phyloP scores from a whole-genome alignment of 2,797 vertebrate species.

The Adelosebastes latens region DNA sequence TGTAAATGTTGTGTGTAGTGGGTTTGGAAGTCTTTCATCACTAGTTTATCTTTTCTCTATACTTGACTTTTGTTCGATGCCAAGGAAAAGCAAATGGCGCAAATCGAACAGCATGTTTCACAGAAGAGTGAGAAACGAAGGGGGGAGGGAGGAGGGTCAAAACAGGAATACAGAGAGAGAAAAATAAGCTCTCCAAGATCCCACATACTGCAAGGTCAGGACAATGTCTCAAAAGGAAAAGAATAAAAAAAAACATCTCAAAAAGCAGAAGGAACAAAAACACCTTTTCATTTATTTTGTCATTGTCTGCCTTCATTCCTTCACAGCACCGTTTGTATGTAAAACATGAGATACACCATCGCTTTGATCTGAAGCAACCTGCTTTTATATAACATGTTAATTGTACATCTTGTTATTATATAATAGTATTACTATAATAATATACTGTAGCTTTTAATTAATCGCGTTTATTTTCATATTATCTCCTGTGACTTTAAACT shows the following conservation, averaged over 20 bases:
- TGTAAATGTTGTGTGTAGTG: slow-evolving; percentile 42
- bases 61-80: slow-evolving; percentile 62
- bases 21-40: slow-evolving; percentile 47
- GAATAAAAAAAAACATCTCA: neutral
- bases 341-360: neutral
- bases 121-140: slow-evolving; percentile 25
- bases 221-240: slow-evolving; percentile 28
- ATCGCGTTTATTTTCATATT: neutral
- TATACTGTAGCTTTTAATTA: neutral
- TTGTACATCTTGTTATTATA: neutral
- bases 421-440: neutral
- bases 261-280: slow-evolving; percentile 10
- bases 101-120: slow-evolving; percentile 65
- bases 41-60: slow-evolving; percentile 56
- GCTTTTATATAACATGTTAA: neutral
- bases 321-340: neutral
- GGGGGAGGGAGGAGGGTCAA: slow-evolving; percentile 21
- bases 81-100: slow-evolving; percentile 62
- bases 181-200: slow-evolving; percentile 22
- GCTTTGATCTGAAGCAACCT: neutral
- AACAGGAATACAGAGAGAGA: slow-evolving; percentile 31
- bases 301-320: neutral
- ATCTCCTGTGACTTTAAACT: neutral
- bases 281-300: slow-evolving; percentile 4
- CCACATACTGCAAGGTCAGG: slow-evolving; percentile 52